Conservation (phyloP, 2,113 vertebrate genomes). For the Seriola aureovittata region DNA sequence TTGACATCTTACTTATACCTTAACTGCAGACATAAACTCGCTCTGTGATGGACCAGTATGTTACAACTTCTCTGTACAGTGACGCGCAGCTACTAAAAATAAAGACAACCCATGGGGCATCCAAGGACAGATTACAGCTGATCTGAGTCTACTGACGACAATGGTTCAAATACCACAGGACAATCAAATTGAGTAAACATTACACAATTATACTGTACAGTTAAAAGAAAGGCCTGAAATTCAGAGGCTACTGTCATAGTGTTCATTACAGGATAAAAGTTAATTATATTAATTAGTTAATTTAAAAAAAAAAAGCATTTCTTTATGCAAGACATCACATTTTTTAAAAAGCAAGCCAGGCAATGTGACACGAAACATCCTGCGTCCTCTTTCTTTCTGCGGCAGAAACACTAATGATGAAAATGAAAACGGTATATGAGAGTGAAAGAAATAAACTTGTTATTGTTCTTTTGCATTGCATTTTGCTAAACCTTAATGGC, state of each 20-base stretch:
- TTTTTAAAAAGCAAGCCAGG: not conserved
- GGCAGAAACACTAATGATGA: not conserved
- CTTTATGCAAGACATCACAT: not conserved
- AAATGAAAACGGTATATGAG: not conserved
- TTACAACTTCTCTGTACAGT: not conserved
- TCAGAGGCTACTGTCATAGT: not conserved
- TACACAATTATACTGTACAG: not conserved
- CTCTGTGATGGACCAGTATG: not conserved
- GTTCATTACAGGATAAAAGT: not conserved
- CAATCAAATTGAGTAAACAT: not conserved
- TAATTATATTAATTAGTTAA: too few species aligned
- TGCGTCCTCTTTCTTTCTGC: not conserved
- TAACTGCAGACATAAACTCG: not conserved
- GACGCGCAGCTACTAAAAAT: constrained; percentile 21
- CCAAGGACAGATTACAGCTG: constrained; percentile 16
- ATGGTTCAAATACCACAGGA: not conserved
- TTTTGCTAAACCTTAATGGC: not conserved
- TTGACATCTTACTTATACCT: not conserved
- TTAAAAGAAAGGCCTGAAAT: not conserved
- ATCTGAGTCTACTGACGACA: not conserved
- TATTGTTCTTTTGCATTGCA: not conserved
- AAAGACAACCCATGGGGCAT: not conserved
- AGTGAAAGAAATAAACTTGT: not conserved
- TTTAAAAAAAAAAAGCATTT: not conserved
- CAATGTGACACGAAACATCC: not conserved